phyloP scores from a whole-genome alignment of 1,140 invertebrate species.

The Drosophila athabasca region DNA sequence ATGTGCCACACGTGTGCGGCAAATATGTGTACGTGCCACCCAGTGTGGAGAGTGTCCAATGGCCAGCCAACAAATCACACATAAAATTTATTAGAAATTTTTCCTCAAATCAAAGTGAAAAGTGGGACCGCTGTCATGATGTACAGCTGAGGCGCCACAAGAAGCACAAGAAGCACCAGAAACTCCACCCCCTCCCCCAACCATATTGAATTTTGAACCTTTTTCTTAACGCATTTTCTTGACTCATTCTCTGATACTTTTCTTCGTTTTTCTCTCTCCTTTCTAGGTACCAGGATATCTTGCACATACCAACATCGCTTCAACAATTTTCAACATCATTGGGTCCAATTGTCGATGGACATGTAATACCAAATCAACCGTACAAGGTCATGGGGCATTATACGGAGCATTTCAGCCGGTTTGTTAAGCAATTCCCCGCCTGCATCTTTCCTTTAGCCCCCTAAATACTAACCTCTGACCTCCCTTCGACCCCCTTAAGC shows the following conservation, averaged over 20 bases:
- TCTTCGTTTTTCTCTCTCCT: conserved; percentile 42
- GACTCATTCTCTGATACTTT: conserved; percentile 30
- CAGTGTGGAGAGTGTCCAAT: conserved; percentile 24
- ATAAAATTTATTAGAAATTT: conserved; percentile 80
- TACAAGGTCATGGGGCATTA: conserved; percentile 89
- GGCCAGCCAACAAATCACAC: conserved; percentile 61
- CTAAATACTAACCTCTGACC: conserved; percentile 2
- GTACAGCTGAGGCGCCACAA: conserved; percentile 22
- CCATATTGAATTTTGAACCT: conserved; percentile 43
- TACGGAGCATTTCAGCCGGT: conserved; percentile 87
- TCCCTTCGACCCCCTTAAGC: too few species aligned
- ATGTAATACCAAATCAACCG: conserved; percentile 92
- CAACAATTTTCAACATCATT: conserved; percentile 89
- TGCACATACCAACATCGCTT: conserved; percentile 87
- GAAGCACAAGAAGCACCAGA: background rate
- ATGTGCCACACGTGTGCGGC: conserved; percentile 55
- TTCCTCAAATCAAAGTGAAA: conserved; percentile 76
- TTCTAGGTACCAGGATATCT: conserved; percentile 88
- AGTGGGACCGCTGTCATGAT: conserved; percentile 66
- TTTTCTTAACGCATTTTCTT: conserved; percentile 65
- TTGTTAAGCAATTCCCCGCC: conserved; percentile 74
- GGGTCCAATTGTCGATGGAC: conserved; percentile 92
- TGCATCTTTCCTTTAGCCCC: background rate
- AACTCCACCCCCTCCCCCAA: too few species aligned
- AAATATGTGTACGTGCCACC: conserved; percentile 30